Conservation (phyloP, 2,888 invertebrate genomes). For the Dromius quadrimaculatus region DNA sequence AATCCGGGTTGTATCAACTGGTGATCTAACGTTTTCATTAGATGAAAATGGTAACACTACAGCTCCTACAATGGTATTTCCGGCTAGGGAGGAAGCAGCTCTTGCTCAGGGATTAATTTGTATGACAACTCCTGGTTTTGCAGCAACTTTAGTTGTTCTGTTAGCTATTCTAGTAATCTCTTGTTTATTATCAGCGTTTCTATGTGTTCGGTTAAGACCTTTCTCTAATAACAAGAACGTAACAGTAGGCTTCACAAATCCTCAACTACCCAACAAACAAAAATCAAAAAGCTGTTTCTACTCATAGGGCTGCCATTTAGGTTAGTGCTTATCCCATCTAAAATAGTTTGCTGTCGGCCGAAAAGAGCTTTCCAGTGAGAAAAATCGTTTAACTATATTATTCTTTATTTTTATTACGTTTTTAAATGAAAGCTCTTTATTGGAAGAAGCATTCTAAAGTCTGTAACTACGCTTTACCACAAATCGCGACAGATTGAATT, state of each 20-base stretch:
- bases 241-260: conserved; percentile 62
- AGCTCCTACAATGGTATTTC: conserved; percentile 78
- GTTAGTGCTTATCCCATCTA: conserved; percentile 36
- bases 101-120: conserved; percentile 77
- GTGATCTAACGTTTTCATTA: conserved; percentile 87
- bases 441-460: neutral
- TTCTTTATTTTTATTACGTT: neutral
- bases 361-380: neutral
- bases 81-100: conserved; percentile 71
- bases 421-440: neutral
- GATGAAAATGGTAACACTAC: conserved; percentile 75
- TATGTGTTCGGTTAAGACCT: conserved; percentile 85
- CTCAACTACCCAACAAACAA: conserved; percentile 61
- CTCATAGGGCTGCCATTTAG: conserved; percentile 65
- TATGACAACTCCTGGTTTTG: conserved; percentile 95
- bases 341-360: conserved; percentile 25
- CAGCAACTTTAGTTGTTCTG: conserved; percentile 85
- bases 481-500: conserved; percentile 3
- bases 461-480: conserved; percentile 21
- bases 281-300: conserved; percentile 76
- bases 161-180: conserved; percentile 86
- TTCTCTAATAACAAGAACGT: conserved; percentile 73
- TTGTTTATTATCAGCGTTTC: conserved; percentile 86
- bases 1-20: conserved; percentile 91
- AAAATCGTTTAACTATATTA: neutral